Conservation (phyloP, 2,113 vertebrate species). For the Phyllostomus discolor region DNA sequence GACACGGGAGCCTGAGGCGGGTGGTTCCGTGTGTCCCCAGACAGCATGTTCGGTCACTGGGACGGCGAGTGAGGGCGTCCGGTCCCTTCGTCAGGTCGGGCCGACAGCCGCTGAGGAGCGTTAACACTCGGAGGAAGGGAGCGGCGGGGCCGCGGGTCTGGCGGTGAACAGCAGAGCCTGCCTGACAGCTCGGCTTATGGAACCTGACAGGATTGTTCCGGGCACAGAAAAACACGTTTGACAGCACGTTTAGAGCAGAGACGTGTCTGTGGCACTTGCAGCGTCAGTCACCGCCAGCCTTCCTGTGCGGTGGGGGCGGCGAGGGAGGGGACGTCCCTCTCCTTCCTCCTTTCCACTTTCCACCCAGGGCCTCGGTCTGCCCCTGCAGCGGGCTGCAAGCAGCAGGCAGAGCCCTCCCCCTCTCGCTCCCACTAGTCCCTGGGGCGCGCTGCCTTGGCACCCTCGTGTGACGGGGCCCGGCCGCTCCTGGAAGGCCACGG, state of each 20-base stretch:
- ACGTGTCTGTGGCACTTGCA: slow-evolving; percentile 17
- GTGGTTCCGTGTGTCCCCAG: not conserved
- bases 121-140: slow-evolving; percentile 20
- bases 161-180: slow-evolving; percentile 23
- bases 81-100: not conserved
- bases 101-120: slow-evolving; percentile 22
- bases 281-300: slow-evolving; percentile 47
- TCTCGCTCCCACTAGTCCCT: not conserved
- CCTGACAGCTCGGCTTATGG: slow-evolving; percentile 46
- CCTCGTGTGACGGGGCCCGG: not conserved
- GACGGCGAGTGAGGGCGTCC: not conserved
- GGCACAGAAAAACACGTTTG: slow-evolving; percentile 57
- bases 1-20: not conserved
- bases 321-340: not conserved
- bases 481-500: not conserved
- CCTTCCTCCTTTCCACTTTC: not conserved
- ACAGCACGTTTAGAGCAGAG: slow-evolving; percentile 52
- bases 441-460: not conserved
- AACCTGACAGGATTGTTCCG: slow-evolving; percentile 61
- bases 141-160: slow-evolving; percentile 15
- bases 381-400: not conserved
- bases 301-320: not conserved
- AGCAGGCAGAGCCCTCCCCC: not conserved
- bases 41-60: not conserved
- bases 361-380: not conserved